Conservation (phyloP, 2,888 invertebrate genomes). For the Ametastegia equiseti region DNA sequence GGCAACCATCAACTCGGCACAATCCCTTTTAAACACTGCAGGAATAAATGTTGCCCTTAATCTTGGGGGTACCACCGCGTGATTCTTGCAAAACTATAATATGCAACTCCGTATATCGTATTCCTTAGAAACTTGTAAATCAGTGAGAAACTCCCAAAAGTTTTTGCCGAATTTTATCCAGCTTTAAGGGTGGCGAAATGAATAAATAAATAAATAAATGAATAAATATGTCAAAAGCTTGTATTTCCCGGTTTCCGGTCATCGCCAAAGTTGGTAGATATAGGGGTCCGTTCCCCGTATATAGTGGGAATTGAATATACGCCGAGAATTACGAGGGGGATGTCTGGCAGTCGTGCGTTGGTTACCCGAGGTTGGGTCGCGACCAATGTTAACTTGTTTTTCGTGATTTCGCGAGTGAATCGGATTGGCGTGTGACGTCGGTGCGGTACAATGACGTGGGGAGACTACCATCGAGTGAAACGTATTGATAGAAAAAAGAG, state of each 20-base stretch:
- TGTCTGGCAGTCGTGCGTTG: conserved; percentile 6
- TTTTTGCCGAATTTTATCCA: neutral
- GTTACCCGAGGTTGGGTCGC: conserved; percentile 13
- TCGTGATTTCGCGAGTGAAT: conserved; percentile 38
- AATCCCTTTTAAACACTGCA: neutral
- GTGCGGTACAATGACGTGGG: conserved; percentile 23
- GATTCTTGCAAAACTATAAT: neutral
- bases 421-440: conserved; percentile 34
- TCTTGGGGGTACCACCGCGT: neutral
- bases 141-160: neutral
- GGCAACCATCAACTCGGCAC: neutral
- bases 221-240: conserved; percentile 8
- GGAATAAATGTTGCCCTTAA: neutral
- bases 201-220: neutral
- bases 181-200: neutral
- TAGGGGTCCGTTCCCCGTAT: neutral
- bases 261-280: conserved; percentile 13
- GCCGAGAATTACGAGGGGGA: conserved; percentile 5
- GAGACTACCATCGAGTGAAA: conserved; percentile 51
- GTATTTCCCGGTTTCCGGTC: conserved; percentile 18
- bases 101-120: neutral
- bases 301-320: conserved; percentile 16
- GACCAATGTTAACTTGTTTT: conserved; percentile 45
- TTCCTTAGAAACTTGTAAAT: neutral
- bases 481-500: conserved; percentile 48